Conservation (phyloP, 2,113 vertebrate genomes). For the Notiomystis cincta region DNA sequence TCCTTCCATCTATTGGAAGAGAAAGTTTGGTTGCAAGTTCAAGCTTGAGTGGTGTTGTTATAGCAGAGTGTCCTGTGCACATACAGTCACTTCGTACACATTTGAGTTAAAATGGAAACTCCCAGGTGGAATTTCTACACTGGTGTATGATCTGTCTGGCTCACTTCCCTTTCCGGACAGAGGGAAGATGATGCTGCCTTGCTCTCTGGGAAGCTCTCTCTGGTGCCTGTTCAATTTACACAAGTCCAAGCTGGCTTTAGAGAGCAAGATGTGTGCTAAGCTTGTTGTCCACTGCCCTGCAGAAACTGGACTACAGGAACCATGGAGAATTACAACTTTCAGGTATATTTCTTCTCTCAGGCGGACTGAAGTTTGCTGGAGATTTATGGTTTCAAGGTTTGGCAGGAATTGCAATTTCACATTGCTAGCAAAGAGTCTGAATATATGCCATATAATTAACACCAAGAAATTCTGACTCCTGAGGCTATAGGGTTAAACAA, state of each 20-base stretch:
- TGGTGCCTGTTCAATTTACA: neutral
- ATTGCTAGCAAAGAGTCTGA: neutral
- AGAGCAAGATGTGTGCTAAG: neutral
- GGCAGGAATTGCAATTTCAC: neutral
- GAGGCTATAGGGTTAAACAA: constrained; percentile 58
- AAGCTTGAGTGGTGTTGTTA: neutral
- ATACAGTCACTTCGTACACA: neutral
- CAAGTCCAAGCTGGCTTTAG: neutral
- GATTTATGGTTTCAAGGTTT: neutral
- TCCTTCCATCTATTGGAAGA: neutral
- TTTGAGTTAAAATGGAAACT: neutral
- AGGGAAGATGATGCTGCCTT: neutral
- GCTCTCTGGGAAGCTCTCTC: neutral
- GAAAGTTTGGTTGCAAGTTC: neutral
- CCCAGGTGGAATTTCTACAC: neutral
- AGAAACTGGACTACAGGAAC: neutral
- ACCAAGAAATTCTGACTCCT: constrained; percentile 52
- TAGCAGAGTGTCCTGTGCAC: neutral
- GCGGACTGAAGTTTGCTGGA: neutral
- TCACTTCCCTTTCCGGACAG: neutral
- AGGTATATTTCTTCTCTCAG: neutral
- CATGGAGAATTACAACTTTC: neutral
- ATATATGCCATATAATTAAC: constrained; percentile 22
- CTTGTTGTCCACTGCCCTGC: neutral
- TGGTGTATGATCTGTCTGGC: neutral